These are phyloP conservation scores for Tenrec ecaudatus DNA, from an alignment of 2,113 vertebrate genomes.

Conservation along the genomic window DNA sequence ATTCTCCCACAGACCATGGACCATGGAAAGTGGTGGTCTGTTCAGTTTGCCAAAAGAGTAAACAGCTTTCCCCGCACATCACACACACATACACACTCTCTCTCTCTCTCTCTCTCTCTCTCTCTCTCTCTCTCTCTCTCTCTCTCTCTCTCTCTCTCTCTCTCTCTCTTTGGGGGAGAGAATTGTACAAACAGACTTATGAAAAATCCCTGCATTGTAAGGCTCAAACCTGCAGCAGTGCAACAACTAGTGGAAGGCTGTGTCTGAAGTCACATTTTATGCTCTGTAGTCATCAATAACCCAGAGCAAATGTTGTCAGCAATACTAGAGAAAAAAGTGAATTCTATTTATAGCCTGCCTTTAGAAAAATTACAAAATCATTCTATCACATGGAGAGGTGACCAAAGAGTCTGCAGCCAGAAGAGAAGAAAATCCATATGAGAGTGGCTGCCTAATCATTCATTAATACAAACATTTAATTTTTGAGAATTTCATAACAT, in stretches of 20 bases:
- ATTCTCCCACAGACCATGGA: too few relatives aligned
- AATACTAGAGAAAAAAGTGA: conserved; percentile 41
- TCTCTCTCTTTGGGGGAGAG: neutral
- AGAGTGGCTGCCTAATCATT: neutral
- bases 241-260: neutral
- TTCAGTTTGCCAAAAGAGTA: too few relatives aligned
- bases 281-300: neutral
- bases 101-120: too few relatives aligned
- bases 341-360: conserved; percentile 31
- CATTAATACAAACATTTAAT: conserved; percentile 19
- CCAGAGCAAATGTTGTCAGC: conserved; percentile 1
- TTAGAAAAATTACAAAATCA: conserved; percentile 60
- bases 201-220: neutral
- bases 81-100: too few relatives aligned
- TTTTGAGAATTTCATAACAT: conserved; percentile 46
- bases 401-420: conserved; percentile 49
- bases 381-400: conserved; percentile 4
- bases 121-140: too few relatives aligned
- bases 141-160: too few relatives aligned
- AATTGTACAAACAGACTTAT: conserved; percentile 36
- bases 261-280: neutral
- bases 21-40: too few relatives aligned
- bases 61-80: too few relatives aligned
- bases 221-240: neutral
- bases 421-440: neutral